Conservation (phyloP, 1,140 invertebrate species). For the Solenopsis invicta region DNA sequence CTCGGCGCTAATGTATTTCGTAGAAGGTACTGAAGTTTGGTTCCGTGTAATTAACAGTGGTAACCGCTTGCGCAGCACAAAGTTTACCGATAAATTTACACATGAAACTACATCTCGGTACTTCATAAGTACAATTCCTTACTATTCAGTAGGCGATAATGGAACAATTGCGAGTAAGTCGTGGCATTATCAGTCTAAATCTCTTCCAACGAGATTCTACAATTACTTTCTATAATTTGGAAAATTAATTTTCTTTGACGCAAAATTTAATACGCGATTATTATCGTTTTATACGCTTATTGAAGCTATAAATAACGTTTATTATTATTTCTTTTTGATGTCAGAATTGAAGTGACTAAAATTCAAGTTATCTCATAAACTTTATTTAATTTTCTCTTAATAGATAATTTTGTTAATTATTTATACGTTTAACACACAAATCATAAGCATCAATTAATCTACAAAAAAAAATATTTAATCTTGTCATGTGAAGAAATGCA, state of each 20-base stretch:
- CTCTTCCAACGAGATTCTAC: neutral
- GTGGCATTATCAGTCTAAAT: neutral
- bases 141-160: conserved; percentile 35
- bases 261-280: neutral
- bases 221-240: neutral
- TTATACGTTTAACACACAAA: neutral
- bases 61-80: conserved; percentile 28
- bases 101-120: conserved; percentile 6
- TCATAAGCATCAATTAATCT: neutral
- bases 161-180: conserved; percentile 1
- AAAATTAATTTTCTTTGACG: neutral
- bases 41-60: conserved; percentile 40
- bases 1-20: conserved; percentile 22
- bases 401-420: neutral
- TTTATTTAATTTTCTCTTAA: neutral
- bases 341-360: neutral
- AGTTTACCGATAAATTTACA: conserved; percentile 44
- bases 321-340: neutral
- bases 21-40: neutral
- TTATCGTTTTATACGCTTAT: neutral
- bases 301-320: neutral
- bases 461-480: neutral
- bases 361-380: neutral
- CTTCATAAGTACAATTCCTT: conserved; percentile 21
- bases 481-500: neutral